These are phyloP conservation scores for Punctoribates punctum DNA, from an alignment of 2,888 invertebrate species.

Conservation along the genomic window DNA sequence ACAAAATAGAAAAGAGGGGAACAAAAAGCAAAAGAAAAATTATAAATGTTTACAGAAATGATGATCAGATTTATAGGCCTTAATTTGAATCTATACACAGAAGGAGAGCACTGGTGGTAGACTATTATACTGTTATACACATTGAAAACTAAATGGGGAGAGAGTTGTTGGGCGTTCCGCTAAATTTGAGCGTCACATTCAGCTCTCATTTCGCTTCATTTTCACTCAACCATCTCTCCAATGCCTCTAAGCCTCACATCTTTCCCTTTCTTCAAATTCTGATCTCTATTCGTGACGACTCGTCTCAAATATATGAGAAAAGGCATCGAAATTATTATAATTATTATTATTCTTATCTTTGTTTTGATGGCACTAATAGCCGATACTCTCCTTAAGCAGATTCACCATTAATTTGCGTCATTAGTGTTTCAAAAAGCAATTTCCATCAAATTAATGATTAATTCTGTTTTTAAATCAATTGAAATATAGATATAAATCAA, in stretches of 20 bases:
- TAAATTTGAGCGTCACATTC: conserved; percentile 19
- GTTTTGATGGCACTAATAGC: too few relatives aligned
- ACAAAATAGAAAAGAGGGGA: neutral
- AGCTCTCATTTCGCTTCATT: conserved; percentile 17
- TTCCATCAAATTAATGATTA: too few relatives aligned
- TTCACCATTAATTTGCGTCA: too few relatives aligned
- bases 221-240: neutral
- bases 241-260: neutral
- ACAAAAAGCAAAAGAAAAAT: neutral
- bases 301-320: too few relatives aligned
- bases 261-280: too few relatives aligned
- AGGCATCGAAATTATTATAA: neutral
- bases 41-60: neutral
- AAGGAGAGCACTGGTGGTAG: neutral
- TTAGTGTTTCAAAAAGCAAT: too few relatives aligned
- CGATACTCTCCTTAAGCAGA: too few relatives aligned
- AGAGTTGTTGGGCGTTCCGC: conserved; percentile 19
- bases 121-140: neutral
- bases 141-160: neutral
- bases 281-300: too few relatives aligned
- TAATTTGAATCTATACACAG: conserved; percentile 1
- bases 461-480: too few relatives aligned
- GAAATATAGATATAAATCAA: too few relatives aligned
- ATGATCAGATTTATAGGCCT: neutral
- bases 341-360: neutral